A percentile compares a stretch with the other conserved stretches of the same genome.
Conservation (phyloP, 1,140 invertebrate genomes). For the Bombus waltoni region DNA sequence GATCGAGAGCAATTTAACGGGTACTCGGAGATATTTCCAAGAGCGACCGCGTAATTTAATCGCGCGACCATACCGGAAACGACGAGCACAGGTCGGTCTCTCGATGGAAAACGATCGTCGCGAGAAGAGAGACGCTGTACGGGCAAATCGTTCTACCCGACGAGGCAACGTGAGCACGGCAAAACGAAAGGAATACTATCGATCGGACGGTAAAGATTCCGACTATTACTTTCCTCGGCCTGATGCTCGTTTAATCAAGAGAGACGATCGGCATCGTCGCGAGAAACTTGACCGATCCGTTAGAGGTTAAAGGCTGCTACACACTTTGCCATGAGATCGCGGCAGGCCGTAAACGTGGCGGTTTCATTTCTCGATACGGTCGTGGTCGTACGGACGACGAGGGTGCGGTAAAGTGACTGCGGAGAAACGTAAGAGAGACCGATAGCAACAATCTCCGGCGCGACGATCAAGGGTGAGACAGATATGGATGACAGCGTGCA, state of each 20-base stretch:
- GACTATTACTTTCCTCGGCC: conserved; percentile 44
- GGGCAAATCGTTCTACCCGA: background rate
- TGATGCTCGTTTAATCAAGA: conserved; percentile 45
- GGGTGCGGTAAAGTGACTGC: conserved; percentile 34
- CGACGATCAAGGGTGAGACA: conserved; percentile 52
- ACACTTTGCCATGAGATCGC: conserved; percentile 39
- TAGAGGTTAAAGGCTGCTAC: conserved; percentile 67
- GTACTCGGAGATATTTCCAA: background rate
- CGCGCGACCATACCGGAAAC: background rate
- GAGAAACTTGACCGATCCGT: conserved; percentile 62
- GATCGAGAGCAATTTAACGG: conserved; percentile 24
- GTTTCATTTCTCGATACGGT: conserved; percentile 34
- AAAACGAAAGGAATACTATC: conserved; percentile 26
- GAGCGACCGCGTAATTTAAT: too few species aligned
- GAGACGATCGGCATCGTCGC: conserved; percentile 30
- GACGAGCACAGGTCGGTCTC: background rate
- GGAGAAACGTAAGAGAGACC: conserved; percentile 22
- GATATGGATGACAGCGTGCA: conserved; percentile 74
- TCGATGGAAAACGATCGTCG: background rate
- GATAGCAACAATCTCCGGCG: conserved; percentile 6
- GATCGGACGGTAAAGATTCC: conserved; percentile 8
- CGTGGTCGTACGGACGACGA: conserved; percentile 3
- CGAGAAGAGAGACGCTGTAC: background rate
- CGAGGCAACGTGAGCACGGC: background rate
- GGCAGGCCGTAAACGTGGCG: conserved; percentile 11